phyloP scores from a whole-genome alignment of 2,113 vertebrate species.

The Agapornis roseicollis region DNA sequence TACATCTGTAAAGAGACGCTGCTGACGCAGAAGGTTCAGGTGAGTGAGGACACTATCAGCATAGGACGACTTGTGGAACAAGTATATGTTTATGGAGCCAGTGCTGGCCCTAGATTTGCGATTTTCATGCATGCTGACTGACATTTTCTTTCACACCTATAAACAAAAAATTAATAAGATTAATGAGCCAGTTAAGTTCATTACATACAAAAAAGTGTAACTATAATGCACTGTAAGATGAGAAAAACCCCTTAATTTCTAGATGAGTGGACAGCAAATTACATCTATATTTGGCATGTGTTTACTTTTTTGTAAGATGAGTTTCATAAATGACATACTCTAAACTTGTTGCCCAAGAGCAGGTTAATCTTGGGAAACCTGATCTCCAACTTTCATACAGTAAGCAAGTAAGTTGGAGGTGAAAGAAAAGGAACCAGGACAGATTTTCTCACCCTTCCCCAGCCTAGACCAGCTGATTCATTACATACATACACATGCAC shows the following conservation, averaged over 20 bases:
- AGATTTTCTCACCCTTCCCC: constrained; percentile 66
- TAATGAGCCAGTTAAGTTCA: not conserved
- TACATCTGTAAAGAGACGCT: constrained; percentile 83
- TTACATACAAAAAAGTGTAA: not conserved
- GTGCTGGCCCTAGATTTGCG: constrained; percentile 84
- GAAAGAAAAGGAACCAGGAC: constrained; percentile 11
- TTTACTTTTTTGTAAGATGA: constrained; percentile 30
- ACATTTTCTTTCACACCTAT: constrained; percentile 82
- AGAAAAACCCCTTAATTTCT: not conserved
- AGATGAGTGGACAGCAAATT: not conserved
- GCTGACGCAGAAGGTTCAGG: constrained; percentile 82
- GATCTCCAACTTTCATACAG: constrained; percentile 65
- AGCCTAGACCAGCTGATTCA: constrained; percentile 68
- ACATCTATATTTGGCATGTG: not conserved
- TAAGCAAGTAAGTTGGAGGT: constrained; percentile 18
- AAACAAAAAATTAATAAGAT: constrained; percentile 21
- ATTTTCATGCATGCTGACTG: constrained; percentile 84
- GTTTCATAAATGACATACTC: constrained; percentile 47
- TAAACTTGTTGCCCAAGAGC: constrained; percentile 64
- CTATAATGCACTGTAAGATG: not conserved
- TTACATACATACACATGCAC: constrained; percentile 43
- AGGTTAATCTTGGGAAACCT: constrained; percentile 77
- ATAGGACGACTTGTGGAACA: constrained; percentile 86
- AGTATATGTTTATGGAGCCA: constrained; percentile 84
- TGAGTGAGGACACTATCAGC: constrained; percentile 84